A percentile compares a stretch with the other conserved stretches of the same genome.
These are phyloP conservation scores for Amphipoea lucens DNA, from an alignment of 2,888 invertebrate genomes.

Conservation along the genomic window DNA sequence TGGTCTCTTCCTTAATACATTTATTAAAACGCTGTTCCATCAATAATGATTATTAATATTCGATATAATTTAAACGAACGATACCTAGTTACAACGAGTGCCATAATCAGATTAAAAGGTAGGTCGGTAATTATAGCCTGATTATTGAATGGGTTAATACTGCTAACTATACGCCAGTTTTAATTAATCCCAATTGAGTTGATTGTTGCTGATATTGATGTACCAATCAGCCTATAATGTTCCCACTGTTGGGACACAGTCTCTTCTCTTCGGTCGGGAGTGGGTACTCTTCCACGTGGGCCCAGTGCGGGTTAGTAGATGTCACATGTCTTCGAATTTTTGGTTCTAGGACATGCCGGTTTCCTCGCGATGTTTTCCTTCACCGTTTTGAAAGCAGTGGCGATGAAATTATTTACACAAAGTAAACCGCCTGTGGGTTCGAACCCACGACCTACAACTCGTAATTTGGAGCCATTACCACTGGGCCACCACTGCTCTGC, in stretches of 20 bases:
- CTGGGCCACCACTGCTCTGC: too few species aligned
- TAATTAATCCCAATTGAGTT: slow-evolving; percentile 11
- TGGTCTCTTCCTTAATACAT: background rate
- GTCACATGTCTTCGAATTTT: too few species aligned
- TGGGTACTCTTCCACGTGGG: background rate
- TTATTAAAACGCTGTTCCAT: background rate
- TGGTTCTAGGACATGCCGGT: background rate
- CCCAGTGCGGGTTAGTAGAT: background rate
- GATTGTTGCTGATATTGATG: background rate
- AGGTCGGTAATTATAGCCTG: background rate
- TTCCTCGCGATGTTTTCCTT: background rate
- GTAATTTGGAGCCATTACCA: too few species aligned
- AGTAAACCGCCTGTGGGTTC: background rate
- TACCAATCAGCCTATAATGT: background rate
- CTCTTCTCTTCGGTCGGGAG: background rate
- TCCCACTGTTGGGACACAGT: background rate
- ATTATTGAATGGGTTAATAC: slow-evolving; percentile 11
- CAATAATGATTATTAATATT: background rate
- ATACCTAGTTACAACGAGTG: background rate
- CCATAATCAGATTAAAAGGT: slow-evolving; percentile 18
- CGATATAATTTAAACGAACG: background rate
- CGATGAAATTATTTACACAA: background rate
- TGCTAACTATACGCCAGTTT: background rate
- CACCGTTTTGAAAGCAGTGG: background rate
- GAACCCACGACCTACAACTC: background rate